Base-by-base conservation (phyloP, 2,888 invertebrate genomes). In the Masnerella sp. region DNA sequence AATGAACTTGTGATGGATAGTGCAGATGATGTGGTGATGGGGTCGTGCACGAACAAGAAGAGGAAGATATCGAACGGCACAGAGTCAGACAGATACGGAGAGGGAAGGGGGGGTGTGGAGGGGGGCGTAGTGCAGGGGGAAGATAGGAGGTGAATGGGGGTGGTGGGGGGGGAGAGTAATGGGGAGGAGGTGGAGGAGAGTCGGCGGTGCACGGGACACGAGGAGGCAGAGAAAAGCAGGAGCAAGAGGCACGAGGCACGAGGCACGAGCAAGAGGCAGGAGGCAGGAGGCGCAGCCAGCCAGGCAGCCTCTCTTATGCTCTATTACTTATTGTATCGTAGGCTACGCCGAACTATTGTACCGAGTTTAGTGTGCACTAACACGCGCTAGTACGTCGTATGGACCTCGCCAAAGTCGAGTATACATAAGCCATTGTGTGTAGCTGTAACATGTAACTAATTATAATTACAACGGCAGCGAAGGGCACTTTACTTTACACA, bases 401-500 rank as follows among this genome's bases (percentile, higher is more conserved):
- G 67, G 67, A 61, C 72, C 65, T 61, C 59, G 61, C 56, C 61
- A 32, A 73, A 73, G 68, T 68, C 73, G 58, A 73, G 68, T 68
- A 28, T 56, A 64, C 68, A 47, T 42, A 38, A 70, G 56, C 70
- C 67, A 62, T 67, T 72, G 68, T 74, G 47, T 65, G 64, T 52
- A 30, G 61, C 77, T 77, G 73, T 76, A 77, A 78, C 77, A 76
- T 76, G 78, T 82, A 80, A 80, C 81, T 82, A 80, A 82, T 80
- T 79, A 80, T 80, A 83, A 83, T 83, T 83, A 81, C 77, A 75
- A 79, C 69, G 72, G 69, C 77, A 61, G 75, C 61, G 59, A 73
- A 72, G 68, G 72, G 75, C 73, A 77, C 76, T 78, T 78, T 65
- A 59, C 61, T 70, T 74, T 76, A 77, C 74, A 76, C 75, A 62